Evolutionary conservation across 92 coral and sea anemone genomes (phyloP), one percentile per base, ranked within the genome.

Genomic region (Porites lobata): DNA sequence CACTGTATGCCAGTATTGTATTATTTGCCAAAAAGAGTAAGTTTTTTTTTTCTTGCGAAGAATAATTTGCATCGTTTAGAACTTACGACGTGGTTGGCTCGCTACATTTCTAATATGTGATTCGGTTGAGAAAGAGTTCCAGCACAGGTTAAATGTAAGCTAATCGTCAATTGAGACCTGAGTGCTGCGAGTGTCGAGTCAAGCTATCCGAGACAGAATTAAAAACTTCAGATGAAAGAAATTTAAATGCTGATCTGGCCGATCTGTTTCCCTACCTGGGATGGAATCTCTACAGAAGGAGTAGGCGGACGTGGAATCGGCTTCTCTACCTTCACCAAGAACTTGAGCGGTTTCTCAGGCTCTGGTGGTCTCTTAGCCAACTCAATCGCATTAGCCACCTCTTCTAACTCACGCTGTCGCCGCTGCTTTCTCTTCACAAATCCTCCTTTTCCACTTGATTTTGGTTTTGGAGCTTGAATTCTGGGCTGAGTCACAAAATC

Each of bases 241-340:
- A 38, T 10, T 1, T 0, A 67, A 67, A 22, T 1, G 22, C 20
- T 22, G 72, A 9, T 3, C 17, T 17, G 63, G 7, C n/a, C 18
- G 19, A 6, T 62, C 0, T 62, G 7, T 0, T 70, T 21, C 20
- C 63, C 69, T 59, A 96, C 99, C 98, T 98, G 98, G 15, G 99
- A 98, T 21, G 99, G 99, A 29, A 98, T 94, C 70, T 92, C 87
- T 26, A 98, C 99, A 22, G 99, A 98, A 20, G 99, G 99, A 10
- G 99, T 98, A 14, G 99, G 99, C 7, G 99, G 99, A 19, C 99
- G 96, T 18, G 99, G 99, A 6, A 98, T 85, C 0, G 99, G 99
- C 80, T 95, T 98, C 88, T 98, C 99, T 24, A 98, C 99, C 89
- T 98, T 96, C 84, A 96, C 98, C 67, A 98, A 88, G 74, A 92